These are phyloP conservation scores for Xanthorhoe spadicearia DNA, from an alignment of 2,888 invertebrate species.

Conservation along the genomic window DNA sequence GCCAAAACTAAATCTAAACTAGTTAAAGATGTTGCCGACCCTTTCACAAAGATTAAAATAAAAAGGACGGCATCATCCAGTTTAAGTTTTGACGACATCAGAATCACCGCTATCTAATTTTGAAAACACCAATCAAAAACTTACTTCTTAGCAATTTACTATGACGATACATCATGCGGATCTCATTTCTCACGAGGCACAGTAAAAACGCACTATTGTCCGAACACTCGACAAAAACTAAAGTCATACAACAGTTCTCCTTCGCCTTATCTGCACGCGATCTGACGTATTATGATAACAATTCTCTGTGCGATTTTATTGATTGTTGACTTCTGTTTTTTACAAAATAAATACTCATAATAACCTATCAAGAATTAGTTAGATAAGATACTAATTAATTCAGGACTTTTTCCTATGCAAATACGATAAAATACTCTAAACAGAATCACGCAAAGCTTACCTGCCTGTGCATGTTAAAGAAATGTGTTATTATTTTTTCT, in stretches of 20 bases:
- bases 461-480: too few species aligned
- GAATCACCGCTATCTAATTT: too few species aligned
- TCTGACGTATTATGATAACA: constrained; percentile 66
- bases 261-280: constrained; percentile 58
- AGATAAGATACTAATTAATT: background rate
- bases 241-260: constrained; percentile 51
- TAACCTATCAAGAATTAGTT: background rate
- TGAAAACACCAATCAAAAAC: constrained; percentile 33
- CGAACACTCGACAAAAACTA: constrained; percentile 57
- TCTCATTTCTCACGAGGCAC: constrained; percentile 56
- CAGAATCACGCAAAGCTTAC: background rate
- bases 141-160: constrained; percentile 60
- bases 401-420: background rate
- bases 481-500: too few species aligned
- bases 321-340: constrained; percentile 38
- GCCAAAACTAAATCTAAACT: too few species aligned
- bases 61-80: too few species aligned
- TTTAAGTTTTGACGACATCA: too few species aligned
- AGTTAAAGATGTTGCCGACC: too few species aligned
- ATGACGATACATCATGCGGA: constrained; percentile 58
- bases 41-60: too few species aligned
- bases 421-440: background rate
- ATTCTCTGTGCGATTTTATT: constrained; percentile 43
- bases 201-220: constrained; percentile 56
- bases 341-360: background rate